These are phyloP conservation scores for Thymelicus sylvestris DNA, from an alignment of 2,888 invertebrate species.

Conservation along the genomic window DNA sequence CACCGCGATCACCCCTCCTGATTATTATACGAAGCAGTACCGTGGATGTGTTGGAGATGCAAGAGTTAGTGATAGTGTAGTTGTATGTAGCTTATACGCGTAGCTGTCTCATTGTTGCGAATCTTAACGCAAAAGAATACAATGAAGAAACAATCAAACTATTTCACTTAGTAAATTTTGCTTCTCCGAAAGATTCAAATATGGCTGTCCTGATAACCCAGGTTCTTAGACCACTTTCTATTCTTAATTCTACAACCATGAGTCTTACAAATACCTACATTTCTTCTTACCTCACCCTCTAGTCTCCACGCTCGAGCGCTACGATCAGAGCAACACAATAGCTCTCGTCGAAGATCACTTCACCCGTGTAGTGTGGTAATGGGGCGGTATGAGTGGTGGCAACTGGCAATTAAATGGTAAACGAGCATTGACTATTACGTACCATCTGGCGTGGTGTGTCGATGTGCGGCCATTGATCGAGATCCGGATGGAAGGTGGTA, in stretches of 20 bases:
- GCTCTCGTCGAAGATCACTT: not conserved
- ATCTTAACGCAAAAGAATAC: too few species aligned
- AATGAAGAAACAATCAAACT: too few species aligned
- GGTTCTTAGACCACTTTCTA: too few species aligned
- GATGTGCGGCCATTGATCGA: not conserved
- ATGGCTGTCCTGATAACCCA: too few species aligned
- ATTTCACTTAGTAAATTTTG: too few species aligned
- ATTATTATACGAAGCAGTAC: slow-evolving; percentile 24
- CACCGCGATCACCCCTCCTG: slow-evolving; percentile 17
- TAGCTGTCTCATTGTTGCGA: too few species aligned
- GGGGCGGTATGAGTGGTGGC: not conserved
- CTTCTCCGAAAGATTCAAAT: too few species aligned
- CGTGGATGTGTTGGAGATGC: not conserved
- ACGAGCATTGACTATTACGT: not conserved
- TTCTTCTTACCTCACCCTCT: not conserved
- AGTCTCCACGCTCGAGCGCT: not conserved
- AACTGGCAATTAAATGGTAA: slow-evolving; percentile 4
- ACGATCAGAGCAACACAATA: not conserved
- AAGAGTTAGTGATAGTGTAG: not conserved
- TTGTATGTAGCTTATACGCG: too few species aligned
- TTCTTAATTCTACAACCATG: too few species aligned
- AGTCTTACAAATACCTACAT: not conserved
- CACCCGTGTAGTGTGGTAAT: not conserved
- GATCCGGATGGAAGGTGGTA: too few species aligned
- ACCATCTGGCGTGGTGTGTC: not conserved